Evolutionary conservation across 2,113 vertebrate species (phyloP).

Genomic region (Anhinga rufa): DNA sequence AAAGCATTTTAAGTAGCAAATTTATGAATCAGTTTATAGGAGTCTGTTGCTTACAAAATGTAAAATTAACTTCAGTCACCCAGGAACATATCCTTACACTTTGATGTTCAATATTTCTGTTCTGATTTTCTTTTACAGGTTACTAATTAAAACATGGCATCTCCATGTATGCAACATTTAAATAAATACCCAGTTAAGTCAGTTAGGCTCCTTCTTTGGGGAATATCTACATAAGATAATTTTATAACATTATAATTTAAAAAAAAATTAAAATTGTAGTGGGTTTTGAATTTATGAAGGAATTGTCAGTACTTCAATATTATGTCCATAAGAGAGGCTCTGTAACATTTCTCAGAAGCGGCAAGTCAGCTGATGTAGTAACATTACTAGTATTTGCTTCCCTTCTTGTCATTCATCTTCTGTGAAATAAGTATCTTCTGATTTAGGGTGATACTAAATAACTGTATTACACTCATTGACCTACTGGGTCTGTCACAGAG

Average conservation of each 20-base stretch:
- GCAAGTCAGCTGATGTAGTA: not conserved
- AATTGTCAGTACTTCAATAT: not conserved
- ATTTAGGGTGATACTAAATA: not conserved
- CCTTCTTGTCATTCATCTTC: not conserved
- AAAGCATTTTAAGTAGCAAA: not conserved
- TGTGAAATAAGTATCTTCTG: not conserved
- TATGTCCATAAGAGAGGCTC: not conserved
- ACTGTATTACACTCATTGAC: not conserved
- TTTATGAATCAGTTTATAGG: not conserved
- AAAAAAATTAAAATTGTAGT: not conserved
- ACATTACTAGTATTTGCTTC: not conserved
- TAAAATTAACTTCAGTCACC: not conserved
- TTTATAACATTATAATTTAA: too few relatives aligned
- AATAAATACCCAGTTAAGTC: not conserved
- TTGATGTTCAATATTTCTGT: not conserved
- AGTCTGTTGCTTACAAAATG: not conserved
- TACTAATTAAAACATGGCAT: not conserved
- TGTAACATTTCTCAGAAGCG: not conserved
- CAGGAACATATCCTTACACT: not conserved
- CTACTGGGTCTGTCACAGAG: not conserved
- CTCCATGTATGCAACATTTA: not conserved
- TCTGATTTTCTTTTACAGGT: not conserved
- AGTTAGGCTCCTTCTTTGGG: not conserved
- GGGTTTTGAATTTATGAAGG: not conserved
- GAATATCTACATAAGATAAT: not conserved